Conservation (phyloP, 2,888 invertebrate genomes). For the Spisula solida region DNA sequence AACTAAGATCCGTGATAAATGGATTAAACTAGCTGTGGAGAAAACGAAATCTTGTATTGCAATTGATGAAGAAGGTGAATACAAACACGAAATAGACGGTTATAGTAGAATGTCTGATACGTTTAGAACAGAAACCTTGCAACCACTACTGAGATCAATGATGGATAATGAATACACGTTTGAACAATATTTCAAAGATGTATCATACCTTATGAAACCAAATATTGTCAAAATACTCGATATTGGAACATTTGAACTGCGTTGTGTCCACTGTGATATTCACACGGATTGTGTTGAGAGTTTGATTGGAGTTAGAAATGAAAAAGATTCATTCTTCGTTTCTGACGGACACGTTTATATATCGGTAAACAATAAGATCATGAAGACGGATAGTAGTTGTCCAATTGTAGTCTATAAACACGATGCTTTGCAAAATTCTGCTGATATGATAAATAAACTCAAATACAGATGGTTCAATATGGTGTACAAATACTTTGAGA, state of each 20-base stretch:
- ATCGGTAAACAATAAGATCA: not conserved
- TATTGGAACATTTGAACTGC: not conserved
- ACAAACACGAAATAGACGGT: conserved; percentile 23
- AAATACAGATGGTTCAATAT: not conserved
- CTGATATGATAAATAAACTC: not conserved
- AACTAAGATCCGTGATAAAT: conserved; percentile 6
- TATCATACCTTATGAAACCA: not conserved
- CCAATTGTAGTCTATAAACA: not conserved
- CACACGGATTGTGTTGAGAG: not conserved
- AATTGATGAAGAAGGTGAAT: conserved; percentile 17
- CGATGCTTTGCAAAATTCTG: not conserved
- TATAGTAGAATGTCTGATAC: conserved; percentile 4
- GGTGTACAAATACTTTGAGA: not conserved
- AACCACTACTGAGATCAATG: conserved; percentile 10
- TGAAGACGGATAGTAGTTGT: not conserved
- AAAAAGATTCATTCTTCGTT: not conserved
- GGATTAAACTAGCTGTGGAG: conserved; percentile 18
- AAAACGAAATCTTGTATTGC: conserved; percentile 13
- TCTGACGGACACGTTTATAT: not conserved
- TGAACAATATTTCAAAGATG: conserved; percentile 13
- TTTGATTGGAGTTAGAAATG: not conserved
- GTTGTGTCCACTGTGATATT: not conserved
- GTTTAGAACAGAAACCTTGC: not conserved
- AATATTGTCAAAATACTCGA: conserved; percentile 13
- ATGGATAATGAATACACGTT: conserved; percentile 21